Percentiles rank a stretch among this genome's conserved stretches.
Conservation (phyloP, 2,797 vertebrate genomes). For the Labeo calbasu region DNA sequence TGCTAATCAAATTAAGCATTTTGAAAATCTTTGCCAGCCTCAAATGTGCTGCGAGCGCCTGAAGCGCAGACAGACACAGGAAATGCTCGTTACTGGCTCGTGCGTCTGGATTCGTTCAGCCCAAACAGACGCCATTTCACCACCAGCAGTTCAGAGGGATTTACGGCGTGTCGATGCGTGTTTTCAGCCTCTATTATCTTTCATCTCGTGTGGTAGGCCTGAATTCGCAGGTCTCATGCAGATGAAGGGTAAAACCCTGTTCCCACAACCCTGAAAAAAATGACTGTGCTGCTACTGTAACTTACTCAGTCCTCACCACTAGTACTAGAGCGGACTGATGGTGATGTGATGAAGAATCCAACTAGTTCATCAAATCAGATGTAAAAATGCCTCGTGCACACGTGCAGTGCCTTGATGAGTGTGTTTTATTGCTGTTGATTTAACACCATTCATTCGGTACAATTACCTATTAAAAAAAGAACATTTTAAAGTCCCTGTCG, state of each 20-base stretch:
- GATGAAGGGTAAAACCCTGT: not conserved
- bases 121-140: not conserved
- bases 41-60: slow-evolving; percentile 20
- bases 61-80: not conserved
- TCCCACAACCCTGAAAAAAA: not conserved
- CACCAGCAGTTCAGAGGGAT: slow-evolving; percentile 15
- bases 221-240: not conserved
- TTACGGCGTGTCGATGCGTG: not conserved
- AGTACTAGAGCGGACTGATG: not conserved
- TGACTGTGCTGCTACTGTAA: not conserved
- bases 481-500: too few relatives aligned
- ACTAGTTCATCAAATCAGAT: not conserved
- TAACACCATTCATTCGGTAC: not conserved
- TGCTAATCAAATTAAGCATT: slow-evolving; percentile 54
- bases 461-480: not conserved
- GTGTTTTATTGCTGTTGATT: too few relatives aligned
- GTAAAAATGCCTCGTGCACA: rapidly evolving
- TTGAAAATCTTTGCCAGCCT: slow-evolving; percentile 24
- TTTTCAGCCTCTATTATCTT: not conserved
- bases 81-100: slow-evolving; percentile 5
- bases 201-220: not conserved
- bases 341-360: not conserved
- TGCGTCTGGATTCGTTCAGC: slow-evolving; percentile 27
- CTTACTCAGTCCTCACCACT: not conserved
- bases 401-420: not conserved